These are phyloP conservation scores for Menidia menidia DNA, from an alignment of 2,797 vertebrate genomes.

Conservation along the genomic window DNA sequence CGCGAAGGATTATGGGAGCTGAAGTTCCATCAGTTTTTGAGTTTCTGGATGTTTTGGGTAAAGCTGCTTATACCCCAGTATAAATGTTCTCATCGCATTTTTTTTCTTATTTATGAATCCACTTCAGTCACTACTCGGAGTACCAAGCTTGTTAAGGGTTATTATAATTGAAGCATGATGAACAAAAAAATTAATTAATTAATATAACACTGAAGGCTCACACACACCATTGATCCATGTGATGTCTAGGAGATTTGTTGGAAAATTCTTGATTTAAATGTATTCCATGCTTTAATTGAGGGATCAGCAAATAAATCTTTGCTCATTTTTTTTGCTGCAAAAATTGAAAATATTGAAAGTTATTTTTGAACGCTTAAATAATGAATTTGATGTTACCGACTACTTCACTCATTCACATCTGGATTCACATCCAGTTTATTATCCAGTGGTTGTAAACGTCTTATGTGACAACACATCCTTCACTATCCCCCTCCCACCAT, in stretches of 20 bases:
- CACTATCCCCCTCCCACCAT: background rate
- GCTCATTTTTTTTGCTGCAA: background rate
- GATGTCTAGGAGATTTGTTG: background rate
- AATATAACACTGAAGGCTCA: background rate
- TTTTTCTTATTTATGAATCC: background rate
- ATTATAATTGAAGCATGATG: too few relatives aligned
- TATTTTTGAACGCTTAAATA: background rate
- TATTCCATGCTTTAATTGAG: too few relatives aligned
- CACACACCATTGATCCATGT: background rate
- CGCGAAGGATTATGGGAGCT: conserved; percentile 13
- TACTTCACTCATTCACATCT: conserved; percentile 17
- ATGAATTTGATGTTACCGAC: background rate
- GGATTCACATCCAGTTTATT: conserved; percentile 19
- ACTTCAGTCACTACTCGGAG: too few relatives aligned
- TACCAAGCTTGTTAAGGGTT: too few relatives aligned
- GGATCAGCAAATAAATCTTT: too few relatives aligned
- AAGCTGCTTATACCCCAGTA: background rate
- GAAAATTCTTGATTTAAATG: background rate
- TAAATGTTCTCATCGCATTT: background rate
- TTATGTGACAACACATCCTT: conserved; percentile 6
- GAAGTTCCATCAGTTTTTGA: background rate
- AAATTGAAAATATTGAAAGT: too few relatives aligned
- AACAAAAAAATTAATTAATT: too few relatives aligned
- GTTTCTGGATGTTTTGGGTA: background rate
- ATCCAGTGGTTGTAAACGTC: conserved; percentile 7